Evolutionary conservation across 2,113 vertebrate genomes (phyloP).

Genomic region (Halichoerus grypus): DNA sequence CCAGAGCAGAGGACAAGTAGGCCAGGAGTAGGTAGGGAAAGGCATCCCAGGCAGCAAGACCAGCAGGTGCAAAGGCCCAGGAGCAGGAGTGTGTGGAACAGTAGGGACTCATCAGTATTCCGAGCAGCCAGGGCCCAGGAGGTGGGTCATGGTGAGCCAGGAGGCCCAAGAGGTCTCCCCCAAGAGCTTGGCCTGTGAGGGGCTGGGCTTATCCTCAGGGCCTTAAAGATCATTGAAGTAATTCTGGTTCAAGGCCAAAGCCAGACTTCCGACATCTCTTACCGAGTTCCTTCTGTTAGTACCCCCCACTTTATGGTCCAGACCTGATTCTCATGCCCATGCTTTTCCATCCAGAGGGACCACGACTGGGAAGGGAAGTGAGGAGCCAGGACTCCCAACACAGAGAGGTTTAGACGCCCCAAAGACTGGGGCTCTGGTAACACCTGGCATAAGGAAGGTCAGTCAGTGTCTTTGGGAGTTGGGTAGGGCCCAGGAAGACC

Average conservation of each 20-base stretch:
- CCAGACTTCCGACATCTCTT: background rate
- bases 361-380: no score
- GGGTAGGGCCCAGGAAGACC: background rate
- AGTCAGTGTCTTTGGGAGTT: background rate
- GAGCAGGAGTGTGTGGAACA: background rate
- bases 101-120: background rate
- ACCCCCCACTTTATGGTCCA: background rate
- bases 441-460: no score
- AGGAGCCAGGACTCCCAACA: background rate
- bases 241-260: background rate
- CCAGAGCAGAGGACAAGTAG: background rate
- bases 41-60: background rate
- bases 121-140: background rate
- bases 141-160: background rate
- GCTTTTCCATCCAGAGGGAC: background rate
- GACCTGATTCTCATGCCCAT: background rate
- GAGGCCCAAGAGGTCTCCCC: background rate
- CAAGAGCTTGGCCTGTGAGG: fast-evolving
- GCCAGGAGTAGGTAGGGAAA: no score
- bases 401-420: background rate
- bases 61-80: background rate
- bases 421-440: background rate
- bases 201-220: background rate
- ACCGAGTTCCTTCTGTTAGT: background rate
- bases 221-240: background rate